Evolutionary conservation across 2,113 vertebrate genomes (phyloP).

Genomic region (Nothocercus julius): DNA sequence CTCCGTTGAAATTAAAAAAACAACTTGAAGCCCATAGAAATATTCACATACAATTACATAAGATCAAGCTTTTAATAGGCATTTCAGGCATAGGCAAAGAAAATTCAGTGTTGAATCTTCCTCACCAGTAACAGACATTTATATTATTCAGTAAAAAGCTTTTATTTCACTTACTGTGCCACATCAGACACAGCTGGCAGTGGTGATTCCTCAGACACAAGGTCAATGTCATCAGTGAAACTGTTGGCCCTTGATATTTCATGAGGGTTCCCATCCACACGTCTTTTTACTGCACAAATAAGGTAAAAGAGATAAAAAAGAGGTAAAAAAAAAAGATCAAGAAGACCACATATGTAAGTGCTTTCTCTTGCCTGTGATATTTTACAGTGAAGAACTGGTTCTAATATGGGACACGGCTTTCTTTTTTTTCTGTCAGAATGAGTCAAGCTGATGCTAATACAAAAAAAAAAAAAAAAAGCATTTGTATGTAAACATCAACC

Average conservation of each 20-base stretch:
- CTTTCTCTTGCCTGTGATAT: background rate
- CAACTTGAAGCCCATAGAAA: background rate
- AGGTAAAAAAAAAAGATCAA: too few relatives aligned
- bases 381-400: background rate
- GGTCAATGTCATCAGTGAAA: constrained; percentile 83
- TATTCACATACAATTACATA: background rate
- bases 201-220: constrained; percentile 76
- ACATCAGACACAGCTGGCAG: constrained; percentile 73
- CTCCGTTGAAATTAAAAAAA: background rate
- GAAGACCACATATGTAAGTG: background rate
- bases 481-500: background rate
- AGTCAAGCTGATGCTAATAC: background rate
- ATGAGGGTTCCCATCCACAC: constrained; percentile 53
- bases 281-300: constrained; percentile 67
- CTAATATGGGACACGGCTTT: background rate
- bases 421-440: background rate
- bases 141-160: background rate
- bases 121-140: background rate
- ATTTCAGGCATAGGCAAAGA: background rate
- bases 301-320: too few relatives aligned
- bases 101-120: background rate
- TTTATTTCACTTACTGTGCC: constrained; percentile 78
- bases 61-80: background rate
- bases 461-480: background rate
- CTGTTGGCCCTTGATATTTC: constrained; percentile 83